Percentiles rank a stretch among this genome's conserved stretches.
Conservation (phyloP, 2,797 vertebrate species). For the Dendrocincla fuliginosa region DNA sequence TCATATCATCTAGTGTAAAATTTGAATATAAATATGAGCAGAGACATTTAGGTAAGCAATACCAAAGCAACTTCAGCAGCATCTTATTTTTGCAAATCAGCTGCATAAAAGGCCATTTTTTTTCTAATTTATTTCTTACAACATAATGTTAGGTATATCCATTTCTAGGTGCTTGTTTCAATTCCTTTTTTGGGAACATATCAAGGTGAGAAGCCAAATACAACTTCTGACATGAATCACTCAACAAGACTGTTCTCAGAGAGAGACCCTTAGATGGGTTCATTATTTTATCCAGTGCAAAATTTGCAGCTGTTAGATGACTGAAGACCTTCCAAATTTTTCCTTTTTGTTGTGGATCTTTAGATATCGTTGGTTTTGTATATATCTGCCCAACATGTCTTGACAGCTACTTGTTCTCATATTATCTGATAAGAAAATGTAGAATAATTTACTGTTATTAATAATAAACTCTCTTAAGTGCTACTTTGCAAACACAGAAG, state of each 20-base stretch:
- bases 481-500: constrained; percentile 28
- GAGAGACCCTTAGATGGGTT: constrained; percentile 5
- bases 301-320: constrained; percentile 46
- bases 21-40: background rate
- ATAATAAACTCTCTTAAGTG: constrained; percentile 38
- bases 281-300: constrained; percentile 19
- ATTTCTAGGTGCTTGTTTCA: background rate
- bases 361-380: constrained; percentile 25
- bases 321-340: constrained; percentile 48
- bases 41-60: background rate
- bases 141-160: background rate
- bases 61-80: background rate
- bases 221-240: constrained; percentile 12
- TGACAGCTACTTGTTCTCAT: constrained; percentile 22
- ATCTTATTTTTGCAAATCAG: background rate
- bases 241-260: background rate
- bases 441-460: constrained; percentile 59
- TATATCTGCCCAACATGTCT: constrained; percentile 25
- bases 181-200: background rate
- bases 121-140: background rate
- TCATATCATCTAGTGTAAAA: background rate
- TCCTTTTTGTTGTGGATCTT: constrained; percentile 56
- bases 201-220: background rate
- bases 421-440: constrained; percentile 50
- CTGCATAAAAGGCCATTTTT: background rate